Percentiles rank a stretch among this genome's conserved stretches.
These are phyloP conservation scores for Pteria penguin DNA, from an alignment of 2,888 invertebrate genomes.

Conservation along the genomic window DNA sequence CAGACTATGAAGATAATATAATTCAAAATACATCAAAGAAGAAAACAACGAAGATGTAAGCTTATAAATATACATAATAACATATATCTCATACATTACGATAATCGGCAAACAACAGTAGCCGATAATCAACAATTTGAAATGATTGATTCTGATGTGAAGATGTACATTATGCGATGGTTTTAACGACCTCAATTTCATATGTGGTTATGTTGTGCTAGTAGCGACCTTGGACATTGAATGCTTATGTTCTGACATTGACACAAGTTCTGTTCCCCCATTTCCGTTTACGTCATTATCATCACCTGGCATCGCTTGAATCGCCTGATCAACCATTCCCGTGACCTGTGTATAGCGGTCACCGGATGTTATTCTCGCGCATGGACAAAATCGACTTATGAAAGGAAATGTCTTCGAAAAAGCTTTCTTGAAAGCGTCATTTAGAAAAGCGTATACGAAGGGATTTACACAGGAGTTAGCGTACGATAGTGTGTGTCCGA, in stretches of 20 bases:
- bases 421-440: conserved; percentile 74
- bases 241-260: conserved; percentile 20
- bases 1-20: too few relatives aligned
- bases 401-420: conserved; percentile 69
- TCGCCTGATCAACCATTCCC: conserved; percentile 40
- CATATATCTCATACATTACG: too few relatives aligned
- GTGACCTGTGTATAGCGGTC: conserved; percentile 34
- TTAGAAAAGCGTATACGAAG: conserved; percentile 74
- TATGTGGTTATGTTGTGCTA: too few relatives aligned
- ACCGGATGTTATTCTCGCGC: conserved; percentile 15
- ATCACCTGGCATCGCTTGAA: conserved; percentile 33
- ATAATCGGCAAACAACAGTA: too few relatives aligned
- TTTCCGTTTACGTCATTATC: conserved; percentile 31
- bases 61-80: too few relatives aligned
- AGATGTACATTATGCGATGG: too few relatives aligned
- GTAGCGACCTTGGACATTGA: neutral
- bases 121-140: too few relatives aligned
- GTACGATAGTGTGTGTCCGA: conserved; percentile 74
- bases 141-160: too few relatives aligned
- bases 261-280: conserved; percentile 21
- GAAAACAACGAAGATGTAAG: too few relatives aligned
- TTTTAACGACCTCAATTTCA: too few relatives aligned
- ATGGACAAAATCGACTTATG: conserved; percentile 50
- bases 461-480: conserved; percentile 76
- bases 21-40: too few relatives aligned